A percentile compares a stretch with the other conserved stretches of the same genome.
Conservation (phyloP, 2,888 invertebrate genomes). For the Azorinus chamasolen region DNA sequence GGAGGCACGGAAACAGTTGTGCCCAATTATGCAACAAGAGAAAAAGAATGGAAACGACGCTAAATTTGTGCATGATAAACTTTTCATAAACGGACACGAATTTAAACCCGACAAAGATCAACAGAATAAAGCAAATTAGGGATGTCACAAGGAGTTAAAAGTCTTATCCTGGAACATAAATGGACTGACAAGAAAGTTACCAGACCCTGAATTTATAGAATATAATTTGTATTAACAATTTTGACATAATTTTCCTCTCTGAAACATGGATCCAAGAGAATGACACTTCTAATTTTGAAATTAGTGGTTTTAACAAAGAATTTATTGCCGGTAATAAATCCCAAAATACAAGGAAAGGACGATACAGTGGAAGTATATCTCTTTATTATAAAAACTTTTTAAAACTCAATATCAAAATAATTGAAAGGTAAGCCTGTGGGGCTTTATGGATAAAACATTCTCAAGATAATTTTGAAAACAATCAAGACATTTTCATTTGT, state of each 20-base stretch:
- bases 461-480: not conserved
- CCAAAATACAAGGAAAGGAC: not conserved
- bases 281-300: not conserved
- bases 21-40: constrained; percentile 3
- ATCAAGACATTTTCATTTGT: constrained; percentile 5
- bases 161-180: constrained; percentile 12
- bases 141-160: constrained; percentile 15
- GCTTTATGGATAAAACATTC: constrained; percentile 2
- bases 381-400: not conserved
- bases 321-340: constrained; percentile 5
- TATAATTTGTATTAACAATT: not conserved
- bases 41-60: not conserved
- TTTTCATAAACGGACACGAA: constrained; percentile 18
- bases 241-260: constrained; percentile 7
- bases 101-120: too few species aligned
- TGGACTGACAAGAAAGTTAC: constrained; percentile 8
- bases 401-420: not conserved
- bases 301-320: not conserved
- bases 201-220: not conserved
- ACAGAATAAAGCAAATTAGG: not conserved
- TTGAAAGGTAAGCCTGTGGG: constrained; percentile 3
- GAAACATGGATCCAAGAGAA: constrained; percentile 6
- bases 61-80: constrained; percentile 1
- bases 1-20: constrained; percentile 18
- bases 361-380: constrained; percentile 7